Evolutionary conservation across 2,113 vertebrate species (phyloP).

Genomic region (Dromiciops gliroides): DNA sequence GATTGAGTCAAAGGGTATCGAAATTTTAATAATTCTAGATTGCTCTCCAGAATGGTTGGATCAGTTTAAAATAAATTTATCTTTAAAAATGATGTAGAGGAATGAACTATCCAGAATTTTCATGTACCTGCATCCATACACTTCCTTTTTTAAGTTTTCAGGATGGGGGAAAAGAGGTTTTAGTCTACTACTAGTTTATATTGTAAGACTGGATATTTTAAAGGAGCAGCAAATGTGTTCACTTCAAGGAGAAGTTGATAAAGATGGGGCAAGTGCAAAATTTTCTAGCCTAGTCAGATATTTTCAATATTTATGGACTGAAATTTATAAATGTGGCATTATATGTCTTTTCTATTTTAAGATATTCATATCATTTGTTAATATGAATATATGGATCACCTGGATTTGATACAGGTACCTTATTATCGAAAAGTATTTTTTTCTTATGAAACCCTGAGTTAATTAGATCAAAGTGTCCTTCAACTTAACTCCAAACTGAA

Average conservation of each 20-base stretch:
- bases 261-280: neutral
- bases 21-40: too few species aligned
- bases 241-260: neutral
- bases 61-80: too few species aligned
- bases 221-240: neutral
- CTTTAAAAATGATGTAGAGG: too few species aligned
- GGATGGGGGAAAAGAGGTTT: neutral
- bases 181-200: neutral
- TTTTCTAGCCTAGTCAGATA: neutral
- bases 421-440: too few species aligned
- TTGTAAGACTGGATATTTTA: neutral
- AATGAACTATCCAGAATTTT: too few species aligned
- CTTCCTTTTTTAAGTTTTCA: neutral
- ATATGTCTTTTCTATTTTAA: neutral
- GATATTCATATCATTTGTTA: neutral
- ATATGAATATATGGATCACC: too few species aligned
- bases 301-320: neutral
- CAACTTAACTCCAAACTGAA: too few species aligned
- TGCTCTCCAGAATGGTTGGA: too few species aligned
- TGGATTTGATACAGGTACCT: too few species aligned
- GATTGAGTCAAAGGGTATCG: too few species aligned
- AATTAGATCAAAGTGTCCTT: too few species aligned
- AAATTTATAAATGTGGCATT: neutral
- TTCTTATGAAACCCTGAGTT: too few species aligned
- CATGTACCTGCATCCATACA: neutral